phyloP scores from a whole-genome alignment of 2,797 vertebrate genomes.

The Atherinosoma microstoma region DNA sequence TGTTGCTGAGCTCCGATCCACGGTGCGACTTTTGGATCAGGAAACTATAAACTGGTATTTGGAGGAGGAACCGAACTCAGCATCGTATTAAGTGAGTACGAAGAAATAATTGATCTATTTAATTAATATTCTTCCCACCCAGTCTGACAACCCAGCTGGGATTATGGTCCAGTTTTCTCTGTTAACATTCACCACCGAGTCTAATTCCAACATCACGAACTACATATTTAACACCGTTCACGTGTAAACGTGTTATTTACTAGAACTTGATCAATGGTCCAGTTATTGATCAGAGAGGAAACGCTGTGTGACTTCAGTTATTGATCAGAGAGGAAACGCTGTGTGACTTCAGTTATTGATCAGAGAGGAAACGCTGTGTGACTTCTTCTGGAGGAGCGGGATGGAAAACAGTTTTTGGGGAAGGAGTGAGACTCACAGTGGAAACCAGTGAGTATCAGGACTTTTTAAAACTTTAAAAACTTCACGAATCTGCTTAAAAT shows the following conservation, averaged over 20 bases:
- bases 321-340: constrained; percentile 4
- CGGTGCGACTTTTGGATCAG: background rate
- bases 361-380: constrained; percentile 47
- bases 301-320: constrained; percentile 49
- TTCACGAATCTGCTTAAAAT: too few species aligned
- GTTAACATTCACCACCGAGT: too few species aligned
- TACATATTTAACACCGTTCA: too few species aligned
- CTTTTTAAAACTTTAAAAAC: too few species aligned
- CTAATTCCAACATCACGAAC: too few species aligned
- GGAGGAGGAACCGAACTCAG: constrained; percentile 49
- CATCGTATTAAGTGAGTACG: constrained; percentile 43
- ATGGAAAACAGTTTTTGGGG: constrained; percentile 55
- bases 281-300: constrained; percentile 16
- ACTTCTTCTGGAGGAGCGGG: constrained; percentile 13
- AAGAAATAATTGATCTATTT: too few species aligned
- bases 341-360: constrained; percentile 46
- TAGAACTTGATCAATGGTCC: too few species aligned
- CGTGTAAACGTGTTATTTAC: too few species aligned
- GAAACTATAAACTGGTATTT: constrained; percentile 47
- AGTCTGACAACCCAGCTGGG: too few species aligned
- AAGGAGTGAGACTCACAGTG: constrained; percentile 49
- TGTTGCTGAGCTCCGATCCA: background rate
- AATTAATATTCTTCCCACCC: too few species aligned
- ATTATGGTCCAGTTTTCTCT: too few species aligned
- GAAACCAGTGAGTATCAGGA: constrained; percentile 58